Conservation (phyloP, 2,888 invertebrate species). For the Plebejus argus region DNA sequence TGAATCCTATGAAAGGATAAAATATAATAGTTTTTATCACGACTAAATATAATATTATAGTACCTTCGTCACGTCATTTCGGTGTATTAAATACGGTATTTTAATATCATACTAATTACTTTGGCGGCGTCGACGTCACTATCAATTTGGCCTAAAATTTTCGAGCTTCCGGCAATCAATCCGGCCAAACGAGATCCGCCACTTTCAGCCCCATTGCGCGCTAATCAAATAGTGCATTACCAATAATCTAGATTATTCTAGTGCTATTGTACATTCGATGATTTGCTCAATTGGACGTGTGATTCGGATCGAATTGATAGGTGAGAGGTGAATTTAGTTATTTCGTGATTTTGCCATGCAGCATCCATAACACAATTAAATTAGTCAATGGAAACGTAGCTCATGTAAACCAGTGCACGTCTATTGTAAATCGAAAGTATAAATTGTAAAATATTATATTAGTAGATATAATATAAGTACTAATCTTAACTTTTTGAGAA, state of each 20-base stretch:
- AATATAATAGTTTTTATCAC: no score
- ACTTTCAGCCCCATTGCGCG: constrained; percentile 70
- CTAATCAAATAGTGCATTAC: constrained; percentile 61
- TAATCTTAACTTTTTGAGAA: no score
- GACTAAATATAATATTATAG: no score
- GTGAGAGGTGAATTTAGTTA: not conserved
- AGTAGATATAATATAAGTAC: no score
- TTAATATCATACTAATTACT: constrained; percentile 41
- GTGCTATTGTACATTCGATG: constrained; percentile 17
- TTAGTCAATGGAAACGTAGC: not conserved
- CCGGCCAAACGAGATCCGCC: constrained; percentile 71
- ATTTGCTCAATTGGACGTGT: constrained; percentile 10
- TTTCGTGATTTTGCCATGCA: not conserved
- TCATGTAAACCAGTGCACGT: not conserved
- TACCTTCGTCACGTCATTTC: not conserved
- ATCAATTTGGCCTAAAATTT: constrained; percentile 74
- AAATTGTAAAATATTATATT: no score
- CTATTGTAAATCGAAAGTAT: not conserved
- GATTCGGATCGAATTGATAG: constrained; percentile 7
- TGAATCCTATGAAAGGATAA: no score
- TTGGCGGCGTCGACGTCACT: constrained; percentile 50
- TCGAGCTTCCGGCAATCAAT: constrained; percentile 68
- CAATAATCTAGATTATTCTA: constrained; percentile 30
- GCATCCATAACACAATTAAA: not conserved
- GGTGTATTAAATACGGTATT: constrained; percentile 32